Conservation (phyloP, 2,888 invertebrate species). For the Drepana falcataria region DNA sequence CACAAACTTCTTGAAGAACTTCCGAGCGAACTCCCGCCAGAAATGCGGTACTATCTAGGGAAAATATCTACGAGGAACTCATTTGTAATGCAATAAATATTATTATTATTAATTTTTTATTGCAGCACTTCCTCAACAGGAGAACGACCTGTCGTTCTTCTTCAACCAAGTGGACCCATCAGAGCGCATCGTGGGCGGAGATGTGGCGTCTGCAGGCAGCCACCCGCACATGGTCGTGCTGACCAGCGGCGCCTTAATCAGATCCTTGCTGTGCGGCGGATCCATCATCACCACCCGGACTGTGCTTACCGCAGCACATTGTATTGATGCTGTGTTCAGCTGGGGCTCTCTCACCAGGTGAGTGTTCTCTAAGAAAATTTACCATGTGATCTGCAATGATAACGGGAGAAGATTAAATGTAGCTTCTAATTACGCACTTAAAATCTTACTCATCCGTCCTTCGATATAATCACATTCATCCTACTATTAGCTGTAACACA, state of each 20-base stretch:
- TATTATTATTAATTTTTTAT: background rate
- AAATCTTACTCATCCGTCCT: no score
- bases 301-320: slow-evolving; percentile 59
- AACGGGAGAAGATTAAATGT: no score
- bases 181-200: slow-evolving; percentile 53
- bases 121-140: slow-evolving; percentile 44
- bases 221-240: slow-evolving; percentile 52
- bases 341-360: slow-evolving; percentile 30
- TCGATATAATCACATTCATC: no score
- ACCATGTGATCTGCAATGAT: no score
- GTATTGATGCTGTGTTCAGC: slow-evolving; percentile 37
- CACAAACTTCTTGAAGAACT: no score
- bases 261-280: slow-evolving; percentile 47
- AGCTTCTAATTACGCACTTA: no score
- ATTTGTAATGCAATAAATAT: no score
- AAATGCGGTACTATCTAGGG: no score
- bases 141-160: slow-evolving; percentile 37
- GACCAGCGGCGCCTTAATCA: slow-evolving; percentile 29
- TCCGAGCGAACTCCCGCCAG: no score
- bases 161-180: slow-evolving; percentile 37
- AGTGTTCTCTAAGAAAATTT: background rate
- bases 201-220: slow-evolving; percentile 30
- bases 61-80: no score
- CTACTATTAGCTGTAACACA: no score
- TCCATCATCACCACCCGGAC: slow-evolving; percentile 36